Conservation (phyloP, 1,140 invertebrate genomes). For the Myzus persicae region DNA sequence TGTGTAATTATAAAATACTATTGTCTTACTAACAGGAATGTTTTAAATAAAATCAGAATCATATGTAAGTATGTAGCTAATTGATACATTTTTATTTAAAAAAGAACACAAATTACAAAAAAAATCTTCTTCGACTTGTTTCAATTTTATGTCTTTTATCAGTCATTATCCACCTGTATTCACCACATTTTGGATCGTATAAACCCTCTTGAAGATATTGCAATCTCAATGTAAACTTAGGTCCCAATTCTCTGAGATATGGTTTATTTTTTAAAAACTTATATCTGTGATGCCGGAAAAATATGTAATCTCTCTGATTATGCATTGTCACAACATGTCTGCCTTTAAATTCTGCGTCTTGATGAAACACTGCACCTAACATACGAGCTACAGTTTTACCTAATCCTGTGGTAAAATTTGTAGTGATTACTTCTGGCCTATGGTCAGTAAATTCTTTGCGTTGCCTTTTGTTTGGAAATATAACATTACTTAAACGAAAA, state of each 20-base stretch:
- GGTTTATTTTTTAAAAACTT: constrained; percentile 79
- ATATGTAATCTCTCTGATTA: constrained; percentile 98
- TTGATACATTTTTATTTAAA: constrained; percentile 4
- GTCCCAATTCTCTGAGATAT: constrained; percentile 91
- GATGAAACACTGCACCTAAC: constrained; percentile 96
- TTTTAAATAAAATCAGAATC: too few relatives aligned
- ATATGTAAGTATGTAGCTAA: neutral
- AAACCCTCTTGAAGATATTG: constrained; percentile 94
- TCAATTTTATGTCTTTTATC: constrained; percentile 90
- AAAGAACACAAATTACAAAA: constrained; percentile 71
- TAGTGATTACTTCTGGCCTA: constrained; percentile 94
- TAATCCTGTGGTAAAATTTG: constrained; percentile 94
- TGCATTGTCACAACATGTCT: constrained; percentile 95
- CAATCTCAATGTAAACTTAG: constrained; percentile 92
- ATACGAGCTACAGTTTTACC: constrained; percentile 90
- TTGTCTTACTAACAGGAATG: too few relatives aligned
- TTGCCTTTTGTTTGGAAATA: constrained; percentile 79
- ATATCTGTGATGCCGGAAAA: constrained; percentile 98
- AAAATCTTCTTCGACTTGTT: constrained; percentile 87
- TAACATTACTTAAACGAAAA: constrained; percentile 73
- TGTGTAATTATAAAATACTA: neutral
- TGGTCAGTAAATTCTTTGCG: constrained; percentile 83
- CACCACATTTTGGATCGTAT: constrained; percentile 95
- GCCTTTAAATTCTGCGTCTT: constrained; percentile 93
- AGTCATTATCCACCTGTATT: constrained; percentile 97